A percentile compares a stretch with the other conserved stretches of the same genome.
These are phyloP conservation scores for Pterocles orientalis DNA, from an alignment of 2,113 vertebrate species.

Conservation along the genomic window DNA sequence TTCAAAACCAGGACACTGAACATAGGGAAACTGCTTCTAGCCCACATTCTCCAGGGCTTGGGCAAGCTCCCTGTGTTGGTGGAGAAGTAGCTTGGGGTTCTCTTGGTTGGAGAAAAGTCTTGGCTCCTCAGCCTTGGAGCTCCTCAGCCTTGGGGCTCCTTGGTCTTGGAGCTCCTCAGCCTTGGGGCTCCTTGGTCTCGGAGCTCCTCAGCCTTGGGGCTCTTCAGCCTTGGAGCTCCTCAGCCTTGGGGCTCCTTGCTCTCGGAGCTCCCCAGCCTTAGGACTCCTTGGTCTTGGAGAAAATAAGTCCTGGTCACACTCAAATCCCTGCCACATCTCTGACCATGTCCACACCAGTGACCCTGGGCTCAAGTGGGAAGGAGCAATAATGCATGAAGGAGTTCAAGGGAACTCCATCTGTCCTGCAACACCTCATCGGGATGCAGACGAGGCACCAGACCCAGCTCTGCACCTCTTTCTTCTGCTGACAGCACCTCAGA, in stretches of 20 bases:
- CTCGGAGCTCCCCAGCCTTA: background rate
- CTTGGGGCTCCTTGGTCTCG: no score
- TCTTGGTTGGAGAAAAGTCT: background rate
- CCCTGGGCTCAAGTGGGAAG: background rate
- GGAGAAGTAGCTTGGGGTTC: background rate
- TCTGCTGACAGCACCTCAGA: background rate
- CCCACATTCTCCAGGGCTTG: background rate
- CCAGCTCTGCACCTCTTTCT: background rate
- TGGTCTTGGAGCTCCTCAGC: background rate
- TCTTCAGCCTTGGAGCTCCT: background rate
- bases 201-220: background rate
- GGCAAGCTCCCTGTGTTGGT: background rate
- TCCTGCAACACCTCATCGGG: background rate
- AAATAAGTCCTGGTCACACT: background rate
- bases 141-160: background rate
- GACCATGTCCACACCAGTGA: background rate
- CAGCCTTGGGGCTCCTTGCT: no score
- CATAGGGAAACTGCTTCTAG: background rate
- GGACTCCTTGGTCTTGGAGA: background rate
- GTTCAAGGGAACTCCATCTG: background rate
- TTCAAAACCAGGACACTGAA: background rate
- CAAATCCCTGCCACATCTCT: background rate
- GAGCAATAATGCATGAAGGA: background rate
- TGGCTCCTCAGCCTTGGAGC: background rate
- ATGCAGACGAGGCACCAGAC: background rate